These are phyloP conservation scores for Ovibos moschatus DNA, from an alignment of 2,113 vertebrate species.

Conservation along the genomic window DNA sequence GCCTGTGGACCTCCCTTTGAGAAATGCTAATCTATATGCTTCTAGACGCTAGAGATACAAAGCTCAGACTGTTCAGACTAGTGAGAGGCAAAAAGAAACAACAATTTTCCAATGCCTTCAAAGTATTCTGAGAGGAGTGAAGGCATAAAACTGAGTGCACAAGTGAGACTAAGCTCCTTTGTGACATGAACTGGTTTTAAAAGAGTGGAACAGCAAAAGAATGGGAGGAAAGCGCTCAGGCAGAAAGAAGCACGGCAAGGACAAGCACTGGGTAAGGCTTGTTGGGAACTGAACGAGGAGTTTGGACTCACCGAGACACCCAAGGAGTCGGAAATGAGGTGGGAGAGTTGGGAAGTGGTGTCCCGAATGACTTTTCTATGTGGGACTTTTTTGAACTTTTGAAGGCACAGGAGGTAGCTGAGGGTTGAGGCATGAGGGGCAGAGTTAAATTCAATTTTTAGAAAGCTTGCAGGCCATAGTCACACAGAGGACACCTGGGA, in stretches of 20 bases:
- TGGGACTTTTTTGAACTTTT: not conserved
- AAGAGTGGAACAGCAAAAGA: not conserved
- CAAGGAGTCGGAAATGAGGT: not conserved
- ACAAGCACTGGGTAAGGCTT: no score
- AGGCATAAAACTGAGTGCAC: not conserved
- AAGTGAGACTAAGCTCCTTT: not conserved
- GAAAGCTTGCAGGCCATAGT: not conserved
- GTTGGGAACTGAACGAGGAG: not conserved
- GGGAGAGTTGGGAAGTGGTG: not conserved
- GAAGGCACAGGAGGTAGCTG: not conserved
- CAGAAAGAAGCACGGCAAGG: not conserved
- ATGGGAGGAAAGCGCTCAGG: not conserved
- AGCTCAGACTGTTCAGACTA: not conserved
- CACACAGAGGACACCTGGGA: not conserved
- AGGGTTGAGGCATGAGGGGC: not conserved
- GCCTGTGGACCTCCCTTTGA: not conserved
- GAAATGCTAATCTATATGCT: not conserved
- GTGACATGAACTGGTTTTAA: not conserved
- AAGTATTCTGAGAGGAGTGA: not conserved
- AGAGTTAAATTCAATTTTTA: not conserved
- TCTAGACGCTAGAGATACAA: not conserved
- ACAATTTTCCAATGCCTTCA: not conserved
- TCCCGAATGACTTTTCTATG: not conserved
- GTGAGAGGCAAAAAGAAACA: not conserved
- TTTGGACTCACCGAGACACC: not conserved